Conservation (phyloP, 2,113 vertebrate genomes). For the Hoplias malabaricus region DNA sequence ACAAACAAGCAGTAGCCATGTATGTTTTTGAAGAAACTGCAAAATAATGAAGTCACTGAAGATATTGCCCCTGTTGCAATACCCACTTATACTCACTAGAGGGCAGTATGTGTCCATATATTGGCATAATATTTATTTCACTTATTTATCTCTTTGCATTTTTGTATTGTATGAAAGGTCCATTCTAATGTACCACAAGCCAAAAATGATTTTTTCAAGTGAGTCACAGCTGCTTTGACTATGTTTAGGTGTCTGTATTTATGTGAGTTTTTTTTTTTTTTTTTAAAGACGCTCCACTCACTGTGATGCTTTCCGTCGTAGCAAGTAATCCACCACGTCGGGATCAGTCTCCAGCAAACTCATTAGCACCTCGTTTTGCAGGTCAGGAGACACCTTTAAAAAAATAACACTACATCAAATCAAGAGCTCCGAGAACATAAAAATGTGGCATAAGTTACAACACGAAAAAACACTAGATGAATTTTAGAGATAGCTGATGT, state of each 20-base stretch:
- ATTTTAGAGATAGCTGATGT: too few relatives aligned
- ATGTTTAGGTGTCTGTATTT: neutral
- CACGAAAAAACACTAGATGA: too few relatives aligned
- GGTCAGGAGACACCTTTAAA: constrained; percentile 87
- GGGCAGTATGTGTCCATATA: constrained; percentile 2
- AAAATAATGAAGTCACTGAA: too few relatives aligned
- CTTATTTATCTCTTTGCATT: neutral
- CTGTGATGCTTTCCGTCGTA: constrained; percentile 90
- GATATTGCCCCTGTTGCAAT: neutral
- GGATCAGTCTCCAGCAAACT: constrained; percentile 91
- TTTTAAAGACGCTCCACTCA: constrained; percentile 80
- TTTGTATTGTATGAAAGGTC: neutral
- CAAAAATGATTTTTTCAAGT: neutral
- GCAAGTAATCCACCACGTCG: constrained; percentile 93
- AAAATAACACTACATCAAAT: neutral
- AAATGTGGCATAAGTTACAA: neutral
- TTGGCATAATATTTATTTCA: too few relatives aligned
- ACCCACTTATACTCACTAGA: neutral
- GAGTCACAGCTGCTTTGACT: neutral
- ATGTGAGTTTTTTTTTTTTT: neutral
- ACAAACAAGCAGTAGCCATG: too few relatives aligned
- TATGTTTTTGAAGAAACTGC: too few relatives aligned
- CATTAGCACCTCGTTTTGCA: constrained; percentile 95
- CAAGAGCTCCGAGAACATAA: neutral
- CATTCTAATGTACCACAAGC: neutral